Evolutionary conservation across 1,140 invertebrate species (phyloP).

Genomic region (Anoplophora glabripennis): DNA sequence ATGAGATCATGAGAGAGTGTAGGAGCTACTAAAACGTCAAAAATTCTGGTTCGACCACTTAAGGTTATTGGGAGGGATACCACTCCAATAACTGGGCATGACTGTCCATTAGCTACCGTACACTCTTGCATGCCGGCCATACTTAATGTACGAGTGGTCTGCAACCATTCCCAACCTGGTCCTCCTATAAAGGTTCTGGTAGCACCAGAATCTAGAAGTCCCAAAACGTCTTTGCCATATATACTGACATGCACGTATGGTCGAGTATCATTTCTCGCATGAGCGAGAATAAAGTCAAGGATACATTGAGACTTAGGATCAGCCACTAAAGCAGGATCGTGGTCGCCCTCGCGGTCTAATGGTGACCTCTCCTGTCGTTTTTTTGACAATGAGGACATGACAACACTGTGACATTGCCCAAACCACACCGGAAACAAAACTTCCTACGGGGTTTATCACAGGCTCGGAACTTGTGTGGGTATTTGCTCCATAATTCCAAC

Average conservation of each 20-base stretch:
- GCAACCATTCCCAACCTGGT: constrained; percentile 4
- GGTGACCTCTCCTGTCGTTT: not conserved
- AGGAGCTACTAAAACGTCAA: constrained; percentile 12
- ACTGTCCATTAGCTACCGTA: constrained; percentile 21
- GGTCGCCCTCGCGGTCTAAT: not conserved
- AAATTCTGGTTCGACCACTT: constrained; percentile 7
- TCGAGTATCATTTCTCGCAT: not conserved
- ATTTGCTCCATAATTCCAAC: not conserved
- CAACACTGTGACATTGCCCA: not conserved
- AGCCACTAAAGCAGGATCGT: not conserved
- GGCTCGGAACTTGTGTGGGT: not conserved
- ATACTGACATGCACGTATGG: constrained; percentile 19
- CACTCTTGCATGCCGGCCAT: not conserved
- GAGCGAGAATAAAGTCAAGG: constrained; percentile 11
- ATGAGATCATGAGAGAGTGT: constrained; percentile 14
- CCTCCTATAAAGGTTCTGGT: not conserved
- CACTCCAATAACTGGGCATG: constrained; percentile 5
- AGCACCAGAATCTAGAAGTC: constrained; percentile 16
- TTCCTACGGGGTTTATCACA: not conserved
- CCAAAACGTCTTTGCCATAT: constrained; percentile 9
- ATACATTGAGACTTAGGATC: constrained; percentile 1
- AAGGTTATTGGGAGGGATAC: constrained; percentile 7
- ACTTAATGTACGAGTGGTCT: not conserved
- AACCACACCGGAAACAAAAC: not conserved
- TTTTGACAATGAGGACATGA: not conserved